These are phyloP conservation scores for Rhinatrema bivittatum DNA, from an alignment of 2,797 vertebrate species.

Conservation along the genomic window DNA sequence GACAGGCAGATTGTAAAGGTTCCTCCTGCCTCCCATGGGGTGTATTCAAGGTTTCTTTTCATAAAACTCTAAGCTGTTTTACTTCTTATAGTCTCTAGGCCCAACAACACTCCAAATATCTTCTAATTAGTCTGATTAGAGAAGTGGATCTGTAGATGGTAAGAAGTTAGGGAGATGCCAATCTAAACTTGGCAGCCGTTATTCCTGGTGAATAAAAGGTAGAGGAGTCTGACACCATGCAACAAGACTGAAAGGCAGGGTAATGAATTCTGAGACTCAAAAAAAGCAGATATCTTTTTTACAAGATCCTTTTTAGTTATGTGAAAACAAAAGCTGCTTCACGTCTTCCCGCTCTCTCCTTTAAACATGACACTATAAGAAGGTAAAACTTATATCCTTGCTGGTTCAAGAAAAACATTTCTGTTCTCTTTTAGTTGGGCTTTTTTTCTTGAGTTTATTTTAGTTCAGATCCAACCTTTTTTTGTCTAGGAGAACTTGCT, in stretches of 20 bases:
- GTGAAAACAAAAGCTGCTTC: no score
- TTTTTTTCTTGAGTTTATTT: no score
- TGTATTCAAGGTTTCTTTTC: slow-evolving; percentile 63
- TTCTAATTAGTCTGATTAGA: slow-evolving; percentile 70
- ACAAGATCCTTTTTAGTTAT: no score
- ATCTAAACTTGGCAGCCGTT: slow-evolving; percentile 1
- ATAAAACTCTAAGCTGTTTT: slow-evolving; percentile 30
- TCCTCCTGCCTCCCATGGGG: slow-evolving; percentile 70
- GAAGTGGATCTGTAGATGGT: slow-evolving; percentile 46
- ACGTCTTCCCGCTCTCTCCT: neutral
- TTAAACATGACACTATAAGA: neutral
- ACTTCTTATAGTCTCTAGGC: slow-evolving; percentile 36
- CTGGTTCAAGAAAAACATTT: neutral
- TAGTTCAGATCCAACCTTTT: no score
- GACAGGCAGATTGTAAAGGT: slow-evolving; percentile 59
- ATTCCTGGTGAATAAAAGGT: slow-evolving; percentile 15
- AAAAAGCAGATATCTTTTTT: neutral
- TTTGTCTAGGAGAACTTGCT: no score
- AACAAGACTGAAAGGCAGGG: neutral
- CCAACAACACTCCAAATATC: slow-evolving; percentile 40
- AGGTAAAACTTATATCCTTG: neutral
- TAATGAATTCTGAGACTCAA: slow-evolving; percentile 2
- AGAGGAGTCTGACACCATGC: neutral
- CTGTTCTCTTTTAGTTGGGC: accelerated
- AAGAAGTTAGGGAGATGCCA: slow-evolving; percentile 40